Percentiles rank a stretch among this genome's conserved stretches.
Conservation (phyloP, 2,888 invertebrate genomes). For the Pollenia griseotomentosa region DNA sequence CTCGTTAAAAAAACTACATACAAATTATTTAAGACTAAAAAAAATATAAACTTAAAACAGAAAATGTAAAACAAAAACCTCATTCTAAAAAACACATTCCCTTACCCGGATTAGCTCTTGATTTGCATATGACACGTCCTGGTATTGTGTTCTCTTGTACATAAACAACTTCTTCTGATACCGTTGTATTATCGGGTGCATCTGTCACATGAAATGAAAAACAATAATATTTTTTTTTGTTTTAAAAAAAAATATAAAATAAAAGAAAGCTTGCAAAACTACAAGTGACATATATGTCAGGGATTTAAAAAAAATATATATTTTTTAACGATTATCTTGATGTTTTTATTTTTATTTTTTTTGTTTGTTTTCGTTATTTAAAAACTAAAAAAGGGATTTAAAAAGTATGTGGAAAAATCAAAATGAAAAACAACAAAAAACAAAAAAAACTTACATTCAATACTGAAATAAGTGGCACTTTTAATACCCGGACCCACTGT, state of each 20-base stretch:
- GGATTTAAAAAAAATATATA: conserved; percentile 39
- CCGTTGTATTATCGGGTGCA: conserved; percentile 93
- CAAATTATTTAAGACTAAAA: neutral
- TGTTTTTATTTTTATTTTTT: conserved; percentile 55
- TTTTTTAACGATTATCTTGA: conserved; percentile 67
- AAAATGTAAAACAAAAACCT: conserved; percentile 10
- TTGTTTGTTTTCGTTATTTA: conserved; percentile 45
- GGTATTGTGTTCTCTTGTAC: conserved; percentile 85
- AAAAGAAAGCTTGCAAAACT: conserved; percentile 55
- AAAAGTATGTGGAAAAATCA: neutral
- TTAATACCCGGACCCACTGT: conserved; percentile 92
- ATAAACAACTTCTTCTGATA: conserved; percentile 85
- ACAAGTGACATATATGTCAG: conserved; percentile 70
- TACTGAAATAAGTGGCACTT: conserved; percentile 93
- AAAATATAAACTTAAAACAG: conserved; percentile 5
- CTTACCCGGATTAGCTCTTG: conserved; percentile 85
- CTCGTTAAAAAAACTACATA: neutral
- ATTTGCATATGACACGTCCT: conserved; percentile 85
- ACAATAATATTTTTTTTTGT: conserved; percentile 56
- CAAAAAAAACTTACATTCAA: conserved; percentile 91
- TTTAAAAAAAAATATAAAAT: conserved; percentile 1
- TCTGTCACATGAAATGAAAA: conserved; percentile 84
- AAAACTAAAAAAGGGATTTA: conserved; percentile 56
- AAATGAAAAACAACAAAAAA: neutral
- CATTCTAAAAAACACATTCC: conserved; percentile 39